Conservation (phyloP, 2,888 invertebrate species). For the Stegophylla sp. region DNA sequence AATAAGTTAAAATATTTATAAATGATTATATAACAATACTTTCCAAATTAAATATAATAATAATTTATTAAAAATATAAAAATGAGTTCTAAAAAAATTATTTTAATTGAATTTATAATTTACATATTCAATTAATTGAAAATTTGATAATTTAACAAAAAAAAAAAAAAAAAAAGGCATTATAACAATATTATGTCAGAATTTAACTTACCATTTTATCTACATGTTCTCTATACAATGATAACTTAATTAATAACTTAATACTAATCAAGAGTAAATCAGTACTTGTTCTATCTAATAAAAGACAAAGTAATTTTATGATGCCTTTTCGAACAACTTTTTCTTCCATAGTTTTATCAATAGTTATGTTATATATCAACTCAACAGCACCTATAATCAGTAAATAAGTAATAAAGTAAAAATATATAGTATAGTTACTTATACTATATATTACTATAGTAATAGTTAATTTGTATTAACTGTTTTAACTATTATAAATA, state of each 20-base stretch:
- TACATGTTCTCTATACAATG: conserved; percentile 93
- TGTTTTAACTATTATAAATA: too few species aligned
- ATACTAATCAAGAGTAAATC: conserved; percentile 88
- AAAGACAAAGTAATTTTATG: conserved; percentile 83
- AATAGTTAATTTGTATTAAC: too few species aligned
- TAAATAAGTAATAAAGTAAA: too few species aligned
- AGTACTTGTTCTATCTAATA: conserved; percentile 86
- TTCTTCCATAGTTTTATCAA: conserved; percentile 92
- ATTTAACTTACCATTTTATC: conserved; percentile 76
- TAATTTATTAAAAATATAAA: not conserved
- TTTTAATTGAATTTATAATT: not conserved
- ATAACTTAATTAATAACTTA: conserved; percentile 93
- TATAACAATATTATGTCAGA: not conserved
- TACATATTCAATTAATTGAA: too few species aligned
- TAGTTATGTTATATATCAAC: conserved; percentile 90
- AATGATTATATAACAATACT: not conserved
- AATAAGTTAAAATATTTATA: too few species aligned
- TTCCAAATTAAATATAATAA: not conserved
- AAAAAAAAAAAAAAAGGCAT: not conserved
- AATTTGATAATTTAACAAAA: too few species aligned
- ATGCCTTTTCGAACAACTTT: conserved; percentile 96
- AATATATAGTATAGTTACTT: too few species aligned
- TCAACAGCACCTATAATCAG: conserved; percentile 43
- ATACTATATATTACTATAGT: too few species aligned
- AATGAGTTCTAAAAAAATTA: conserved; percentile 27